Base-by-base conservation (phyloP, 1,140 invertebrate species). In the Drosophila malerkotliana region DNA sequence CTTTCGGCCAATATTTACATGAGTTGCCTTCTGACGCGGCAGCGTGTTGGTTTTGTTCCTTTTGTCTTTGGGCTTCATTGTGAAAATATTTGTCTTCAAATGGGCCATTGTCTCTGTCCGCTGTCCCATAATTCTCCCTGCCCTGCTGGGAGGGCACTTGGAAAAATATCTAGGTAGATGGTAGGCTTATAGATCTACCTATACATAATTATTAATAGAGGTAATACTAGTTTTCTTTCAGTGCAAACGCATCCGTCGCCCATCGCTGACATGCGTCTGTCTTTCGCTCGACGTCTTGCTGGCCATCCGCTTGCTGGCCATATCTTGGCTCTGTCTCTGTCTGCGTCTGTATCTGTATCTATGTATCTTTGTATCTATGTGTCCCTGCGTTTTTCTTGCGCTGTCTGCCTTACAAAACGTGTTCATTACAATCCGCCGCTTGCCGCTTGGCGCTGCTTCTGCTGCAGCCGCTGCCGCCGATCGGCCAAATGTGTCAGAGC, bases 401-500 rank as follows among this genome's bases (percentile, higher is more conserved):
- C 73, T 51, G 66, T 64, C 66, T 69, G 74, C 66, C 75, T 72
- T 77, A 69, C 64, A 77, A 77, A 77, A 77, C 75, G 75, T 77
- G 77, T 78, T 77, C 75, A 77, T 77, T 78, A 77, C 76, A 78
- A 77, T 78, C 61, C 72, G 57, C 45, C 53, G 56, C 62, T 56
- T 53, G 72, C 68, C 56, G 49, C 62, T 56, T 53, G 72, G 58
- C 61, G 49, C 26, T 67, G 79, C 71, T 68, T 81, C 57, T 54
- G 71, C 47, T 67, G 63, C 77, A 52, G 56, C 63, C 57, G 60
- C 64, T 68, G 80, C 82, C 69, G 82, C 84, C 78, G 83, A 84
- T 88, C 84, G 84, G 84, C 72, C 84, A 88, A 88, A 88, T 84
- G 84, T 89, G 84, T 89, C 84, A 84, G 84, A 83, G 84, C 80